phyloP scores from a whole-genome alignment of 1,140 invertebrate genomes.

The Nephotettix cincticeps region DNA sequence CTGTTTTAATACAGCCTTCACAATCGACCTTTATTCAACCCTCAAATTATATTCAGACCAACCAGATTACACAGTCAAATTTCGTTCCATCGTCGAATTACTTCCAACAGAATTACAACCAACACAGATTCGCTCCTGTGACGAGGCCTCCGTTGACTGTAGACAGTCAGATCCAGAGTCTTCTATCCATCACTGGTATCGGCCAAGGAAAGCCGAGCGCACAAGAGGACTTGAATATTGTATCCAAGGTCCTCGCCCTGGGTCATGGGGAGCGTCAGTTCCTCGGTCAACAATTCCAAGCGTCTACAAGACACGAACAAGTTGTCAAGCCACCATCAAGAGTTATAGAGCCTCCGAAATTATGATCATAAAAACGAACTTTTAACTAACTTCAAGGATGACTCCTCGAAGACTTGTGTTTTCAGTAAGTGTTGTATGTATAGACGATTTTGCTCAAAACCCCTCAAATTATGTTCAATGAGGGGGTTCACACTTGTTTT shows the following conservation, averaged over 20 bases:
- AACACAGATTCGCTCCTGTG: constrained; percentile 9
- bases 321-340: constrained; percentile 22
- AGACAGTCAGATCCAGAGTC: constrained; percentile 61
- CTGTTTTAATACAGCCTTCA: neutral
- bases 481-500: too few relatives aligned
- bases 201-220: constrained; percentile 48
- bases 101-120: constrained; percentile 30
- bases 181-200: constrained; percentile 63
- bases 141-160: constrained; percentile 46
- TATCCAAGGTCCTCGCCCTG: constrained; percentile 73
- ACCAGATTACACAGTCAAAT: neutral
- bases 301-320: constrained; percentile 4
- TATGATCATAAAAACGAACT: neutral
- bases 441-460: too few relatives aligned
- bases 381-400: too few relatives aligned
- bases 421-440: too few relatives aligned
- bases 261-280: constrained; percentile 57
- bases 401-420: too few relatives aligned
- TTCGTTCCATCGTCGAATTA: neutral
- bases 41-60: neutral
- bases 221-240: constrained; percentile 73
- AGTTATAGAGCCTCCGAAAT: constrained; percentile 22
- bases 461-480: too few relatives aligned
- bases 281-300: constrained; percentile 7
- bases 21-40: neutral